Base-by-base conservation (phyloP, 2,888 invertebrate species). In the Tanytarsus gracilentus region DNA sequence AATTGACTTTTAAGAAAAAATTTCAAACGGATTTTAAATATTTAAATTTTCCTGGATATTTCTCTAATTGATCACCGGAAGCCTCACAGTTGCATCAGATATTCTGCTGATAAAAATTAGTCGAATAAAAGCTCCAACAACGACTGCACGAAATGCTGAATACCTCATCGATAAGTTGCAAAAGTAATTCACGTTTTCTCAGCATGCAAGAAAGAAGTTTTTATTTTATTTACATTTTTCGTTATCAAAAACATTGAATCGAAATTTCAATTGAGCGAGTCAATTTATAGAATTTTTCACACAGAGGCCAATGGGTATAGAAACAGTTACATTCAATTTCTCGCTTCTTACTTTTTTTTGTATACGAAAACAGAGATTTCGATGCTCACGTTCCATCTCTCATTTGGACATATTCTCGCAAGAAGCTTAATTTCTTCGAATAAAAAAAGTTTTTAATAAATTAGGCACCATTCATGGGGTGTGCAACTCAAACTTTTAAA, bases 181-280 rank as follows among this genome's bases (percentile, higher is more conserved):
- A n/a, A n/a, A n/a, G n/a, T n/a, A n/a, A n/a, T n/a, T n/a, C n/a
- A n/a, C n/a, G n/a, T n/a, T n/a, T n/a, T n/a, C n/a, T n/a, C n/a
- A 33, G 11, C 4, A 18, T 21, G 40, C 18, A 40, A 23, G 23
- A 40, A 44, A 11, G 23, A 44, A 44, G 11, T 23, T 18, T 18
- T 44, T 23, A 44, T 23, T 44, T 44, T 44, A 44, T 44, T 44
- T 44, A 44, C 44, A 44, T 44, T 23, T 18, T 18, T 44, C 23
- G 44, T 44, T 44, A 44, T 44, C 44, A 44, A 44, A 44, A 44
- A 44, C 44, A 23, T 44, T 44, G 44, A 44, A 44, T 44, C 44
- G 44, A 44, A 44, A 44, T 44, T n/a, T n/a, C n/a, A n/a, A n/a
- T n/a, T 44, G 21, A 44, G 18, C 23, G 44, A 44, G 44, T 44